phyloP scores from a whole-genome alignment of 2,888 invertebrate species.

The Hetaerina titia region DNA sequence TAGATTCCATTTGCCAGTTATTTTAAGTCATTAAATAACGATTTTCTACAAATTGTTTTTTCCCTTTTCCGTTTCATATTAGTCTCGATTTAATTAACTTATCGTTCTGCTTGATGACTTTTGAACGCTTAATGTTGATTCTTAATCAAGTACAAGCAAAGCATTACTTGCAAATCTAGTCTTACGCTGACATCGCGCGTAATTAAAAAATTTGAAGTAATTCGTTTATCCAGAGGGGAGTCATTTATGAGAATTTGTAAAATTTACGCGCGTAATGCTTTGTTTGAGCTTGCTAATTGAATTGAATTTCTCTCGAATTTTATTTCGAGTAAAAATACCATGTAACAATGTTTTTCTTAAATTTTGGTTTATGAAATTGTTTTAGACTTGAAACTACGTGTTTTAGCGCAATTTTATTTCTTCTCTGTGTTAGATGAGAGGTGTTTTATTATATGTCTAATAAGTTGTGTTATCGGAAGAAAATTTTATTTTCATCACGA shows the following conservation, averaged over 20 bases:
- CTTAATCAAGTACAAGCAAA: background rate
- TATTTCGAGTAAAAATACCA: too few relatives aligned
- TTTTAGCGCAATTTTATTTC: too few relatives aligned
- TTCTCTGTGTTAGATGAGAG: too few relatives aligned
- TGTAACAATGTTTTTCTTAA: too few relatives aligned
- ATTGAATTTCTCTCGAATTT: too few relatives aligned
- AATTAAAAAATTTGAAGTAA: background rate
- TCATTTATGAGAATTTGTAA: background rate
- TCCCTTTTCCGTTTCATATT: background rate
- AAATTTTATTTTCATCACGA: too few relatives aligned
- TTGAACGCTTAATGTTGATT: background rate
- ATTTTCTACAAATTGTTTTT: background rate
- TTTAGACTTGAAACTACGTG: too few relatives aligned
- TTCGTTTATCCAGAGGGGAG: background rate
- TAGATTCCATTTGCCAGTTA: background rate
- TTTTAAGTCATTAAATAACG: background rate
- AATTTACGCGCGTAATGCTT: too few relatives aligned
- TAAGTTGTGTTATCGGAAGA: too few relatives aligned
- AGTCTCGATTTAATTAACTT: background rate
- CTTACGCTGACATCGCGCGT: background rate
- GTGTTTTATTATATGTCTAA: too few relatives aligned
- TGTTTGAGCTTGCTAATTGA: too few relatives aligned
- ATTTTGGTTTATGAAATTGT: too few relatives aligned
- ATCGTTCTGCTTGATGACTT: background rate
- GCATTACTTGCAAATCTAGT: background rate